Conservation (phyloP, 2,797 vertebrate species). For the Gallirallus australis region DNA sequence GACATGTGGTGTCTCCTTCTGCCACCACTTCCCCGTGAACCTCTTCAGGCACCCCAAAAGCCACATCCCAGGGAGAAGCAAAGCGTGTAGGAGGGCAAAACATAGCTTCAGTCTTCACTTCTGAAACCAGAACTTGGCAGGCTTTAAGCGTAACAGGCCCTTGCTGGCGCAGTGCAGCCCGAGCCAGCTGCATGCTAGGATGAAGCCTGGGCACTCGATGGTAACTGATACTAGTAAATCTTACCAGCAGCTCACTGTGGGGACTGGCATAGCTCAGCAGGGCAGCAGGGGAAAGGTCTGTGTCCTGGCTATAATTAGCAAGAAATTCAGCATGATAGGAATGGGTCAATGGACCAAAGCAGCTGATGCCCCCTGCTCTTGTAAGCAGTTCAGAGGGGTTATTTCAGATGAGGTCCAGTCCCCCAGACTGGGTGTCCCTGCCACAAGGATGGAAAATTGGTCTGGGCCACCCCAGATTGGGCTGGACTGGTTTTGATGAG, state of each 20-base stretch:
- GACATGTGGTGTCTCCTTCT: neutral
- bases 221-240: neutral
- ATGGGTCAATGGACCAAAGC: neutral
- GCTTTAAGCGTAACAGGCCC: neutral
- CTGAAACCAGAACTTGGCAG: neutral
- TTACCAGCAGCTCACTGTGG: neutral
- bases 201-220: neutral
- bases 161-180: neutral
- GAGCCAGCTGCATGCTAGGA: neutral
- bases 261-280: neutral
- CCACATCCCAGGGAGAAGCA: neutral
- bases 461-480: neutral
- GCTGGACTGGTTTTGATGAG: fast-evolving
- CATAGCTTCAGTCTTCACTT: neutral
- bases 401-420: neutral
- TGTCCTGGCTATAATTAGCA: conserved; percentile 4
- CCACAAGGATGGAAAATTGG: neutral
- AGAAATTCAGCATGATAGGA: neutral
- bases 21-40: fast-evolving
- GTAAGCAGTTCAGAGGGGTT: neutral
- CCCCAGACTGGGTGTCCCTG: neutral
- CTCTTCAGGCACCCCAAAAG: neutral
- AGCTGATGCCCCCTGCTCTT: fast-evolving
- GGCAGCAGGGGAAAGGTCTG: neutral
- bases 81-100: neutral